Conservation (phyloP, 1,140 invertebrate genomes). For the Lasioglossum baleicum region DNA sequence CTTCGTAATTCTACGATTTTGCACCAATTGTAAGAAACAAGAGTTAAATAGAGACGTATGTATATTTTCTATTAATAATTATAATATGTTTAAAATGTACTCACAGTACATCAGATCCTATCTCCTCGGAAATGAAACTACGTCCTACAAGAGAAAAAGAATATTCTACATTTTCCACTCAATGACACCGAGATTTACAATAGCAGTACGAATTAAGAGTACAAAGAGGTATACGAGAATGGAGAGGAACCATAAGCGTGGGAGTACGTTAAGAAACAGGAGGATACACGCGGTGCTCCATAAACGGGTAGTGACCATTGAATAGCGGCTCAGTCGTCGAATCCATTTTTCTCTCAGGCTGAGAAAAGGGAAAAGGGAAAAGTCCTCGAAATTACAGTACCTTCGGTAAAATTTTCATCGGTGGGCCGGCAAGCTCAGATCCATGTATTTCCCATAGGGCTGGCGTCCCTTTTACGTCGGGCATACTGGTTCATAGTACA, state of each 20-base stretch:
- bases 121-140: not conserved
- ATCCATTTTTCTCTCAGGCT: not conserved
- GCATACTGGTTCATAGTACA: slow-evolving; percentile 58
- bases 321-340: not conserved
- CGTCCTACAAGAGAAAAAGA: not conserved
- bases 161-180: not conserved
- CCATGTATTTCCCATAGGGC: slow-evolving; percentile 70
- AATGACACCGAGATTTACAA: not conserved
- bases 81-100: no score
- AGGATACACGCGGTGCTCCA: not conserved
- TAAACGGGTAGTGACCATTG: slow-evolving; percentile 1
- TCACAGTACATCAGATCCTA: not conserved
- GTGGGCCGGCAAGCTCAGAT: not conserved
- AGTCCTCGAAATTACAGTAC: slow-evolving; percentile 17
- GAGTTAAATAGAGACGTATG: no score
- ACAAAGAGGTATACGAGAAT: not conserved
- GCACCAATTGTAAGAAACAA: no score
- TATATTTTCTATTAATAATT: no score
- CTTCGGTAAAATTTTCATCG: slow-evolving; percentile 57
- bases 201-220: not conserved
- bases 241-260: not conserved
- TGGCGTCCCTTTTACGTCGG: slow-evolving; percentile 59
- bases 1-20: no score
- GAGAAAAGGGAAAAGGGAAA: not conserved
- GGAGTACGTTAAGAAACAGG: not conserved